These are phyloP conservation scores for Gastrophysa polygoni DNA, from an alignment of 2,888 invertebrate species.

Conservation along the genomic window DNA sequence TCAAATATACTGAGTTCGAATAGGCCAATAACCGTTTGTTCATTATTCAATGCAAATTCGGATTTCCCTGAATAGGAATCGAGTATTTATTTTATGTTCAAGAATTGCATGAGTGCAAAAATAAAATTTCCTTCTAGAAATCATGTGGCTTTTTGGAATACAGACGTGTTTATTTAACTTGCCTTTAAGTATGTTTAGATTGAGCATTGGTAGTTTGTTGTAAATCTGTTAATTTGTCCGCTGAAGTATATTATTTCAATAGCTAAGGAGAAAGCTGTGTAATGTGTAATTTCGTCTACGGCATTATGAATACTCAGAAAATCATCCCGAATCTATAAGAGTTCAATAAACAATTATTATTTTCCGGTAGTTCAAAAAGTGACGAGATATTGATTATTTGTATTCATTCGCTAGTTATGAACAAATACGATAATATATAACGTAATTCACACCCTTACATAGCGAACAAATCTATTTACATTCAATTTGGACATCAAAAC, in stretches of 20 bases:
- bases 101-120: not conserved
- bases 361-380: too few relatives aligned
- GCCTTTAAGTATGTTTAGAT: not conserved
- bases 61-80: not conserved
- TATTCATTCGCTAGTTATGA: too few relatives aligned
- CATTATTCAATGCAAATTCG: not conserved
- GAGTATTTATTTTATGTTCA: not conserved
- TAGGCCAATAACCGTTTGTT: too few relatives aligned
- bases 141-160: not conserved
- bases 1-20: too few relatives aligned
- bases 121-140: not conserved
- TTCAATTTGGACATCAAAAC: too few relatives aligned
- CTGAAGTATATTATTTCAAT: constrained; percentile 1
- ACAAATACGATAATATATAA: too few relatives aligned
- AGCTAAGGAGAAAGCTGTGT: not conserved
- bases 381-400: too few relatives aligned
- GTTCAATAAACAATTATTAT: not conserved
- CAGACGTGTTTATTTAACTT: not conserved
- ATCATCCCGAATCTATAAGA: not conserved
- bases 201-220: not conserved
- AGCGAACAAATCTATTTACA: too few relatives aligned
- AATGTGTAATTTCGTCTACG: not conserved
- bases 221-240: not conserved
- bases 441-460: too few relatives aligned
- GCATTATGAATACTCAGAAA: not conserved